Conservation (phyloP, 2,888 invertebrate genomes). For the Drosophila setosimentum region DNA sequence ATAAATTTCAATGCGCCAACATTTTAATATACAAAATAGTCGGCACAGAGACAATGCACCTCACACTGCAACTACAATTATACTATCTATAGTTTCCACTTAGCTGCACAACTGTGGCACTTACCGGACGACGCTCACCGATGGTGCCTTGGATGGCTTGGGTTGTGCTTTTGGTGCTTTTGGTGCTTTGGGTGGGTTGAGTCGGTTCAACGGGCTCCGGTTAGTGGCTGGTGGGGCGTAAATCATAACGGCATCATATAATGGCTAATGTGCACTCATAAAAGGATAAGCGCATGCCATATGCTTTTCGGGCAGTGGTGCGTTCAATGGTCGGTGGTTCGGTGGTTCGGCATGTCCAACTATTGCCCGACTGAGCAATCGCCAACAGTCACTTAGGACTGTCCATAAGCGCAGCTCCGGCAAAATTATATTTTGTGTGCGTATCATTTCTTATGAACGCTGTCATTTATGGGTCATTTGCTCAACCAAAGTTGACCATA, state of each 20-base stretch:
- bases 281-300: constrained; percentile 75
- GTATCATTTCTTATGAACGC: constrained; percentile 48
- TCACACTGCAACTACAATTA: constrained; percentile 70
- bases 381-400: constrained; percentile 36
- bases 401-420: constrained; percentile 24
- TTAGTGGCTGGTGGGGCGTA: constrained; percentile 56
- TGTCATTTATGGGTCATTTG: constrained; percentile 75
- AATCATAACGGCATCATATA: constrained; percentile 79
- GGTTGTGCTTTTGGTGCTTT: background rate
- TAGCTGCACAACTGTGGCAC: constrained; percentile 82
- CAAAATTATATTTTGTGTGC: constrained; percentile 43
- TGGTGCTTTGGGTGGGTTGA: background rate
- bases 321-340: constrained; percentile 2
- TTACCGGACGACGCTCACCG: constrained; percentile 70
- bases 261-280: constrained; percentile 76
- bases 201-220: constrained; percentile 3
- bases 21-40: constrained; percentile 78
- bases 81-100: constrained; percentile 85
- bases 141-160: constrained; percentile 12
- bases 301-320: constrained; percentile 44
- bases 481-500: constrained; percentile 14
- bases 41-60: constrained; percentile 46
- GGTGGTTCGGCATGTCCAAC: constrained; percentile 7
- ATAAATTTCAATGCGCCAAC: constrained; percentile 73
- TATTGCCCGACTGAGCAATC: constrained; percentile 25